These are phyloP conservation scores for Siderastrea siderea DNA, from an alignment of 92 coral and sea anemone genomes.

Conservation along the genomic window DNA sequence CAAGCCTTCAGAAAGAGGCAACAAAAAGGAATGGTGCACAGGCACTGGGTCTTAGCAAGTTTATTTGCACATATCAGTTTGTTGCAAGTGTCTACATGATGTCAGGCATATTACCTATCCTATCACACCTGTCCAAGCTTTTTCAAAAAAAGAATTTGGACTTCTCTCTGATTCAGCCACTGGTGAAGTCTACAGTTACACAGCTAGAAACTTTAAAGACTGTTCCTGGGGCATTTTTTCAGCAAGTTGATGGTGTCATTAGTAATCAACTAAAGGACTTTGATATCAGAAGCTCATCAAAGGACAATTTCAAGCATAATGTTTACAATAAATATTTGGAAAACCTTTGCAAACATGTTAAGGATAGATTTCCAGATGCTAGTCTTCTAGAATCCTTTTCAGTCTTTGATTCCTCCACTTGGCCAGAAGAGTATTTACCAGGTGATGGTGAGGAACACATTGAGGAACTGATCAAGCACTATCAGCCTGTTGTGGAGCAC, in stretches of 20 bases:
- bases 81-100: conserved; percentile 50
- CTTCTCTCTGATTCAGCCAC: conserved; percentile 28
- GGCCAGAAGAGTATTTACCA: conserved; percentile 15
- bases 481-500: conserved; percentile 38
- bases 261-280: conserved; percentile 32
- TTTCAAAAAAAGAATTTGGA: conserved; percentile 21
- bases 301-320: conserved; percentile 26
- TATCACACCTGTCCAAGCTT: conserved; percentile 21
- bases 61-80: conserved; percentile 41
- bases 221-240: conserved; percentile 23
- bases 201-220: conserved; percentile 26
- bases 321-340: conserved; percentile 19
- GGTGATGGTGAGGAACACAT: conserved; percentile 46
- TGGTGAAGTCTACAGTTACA: conserved; percentile 39
- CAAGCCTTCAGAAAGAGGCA: conserved; percentile 50
- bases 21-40: conserved; percentile 27
- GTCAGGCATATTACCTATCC: conserved; percentile 47
- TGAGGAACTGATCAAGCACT: conserved; percentile 29
- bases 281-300: conserved; percentile 27
- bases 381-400: conserved; percentile 27
- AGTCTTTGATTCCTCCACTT: conserved; percentile 27
- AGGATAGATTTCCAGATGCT: conserved; percentile 27
- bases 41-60: conserved; percentile 29
- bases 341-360: conserved; percentile 21
- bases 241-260: conserved; percentile 33